These are phyloP conservation scores for Vipera latastei DNA, from an alignment of 2,797 vertebrate genomes.

Conservation along the genomic window DNA sequence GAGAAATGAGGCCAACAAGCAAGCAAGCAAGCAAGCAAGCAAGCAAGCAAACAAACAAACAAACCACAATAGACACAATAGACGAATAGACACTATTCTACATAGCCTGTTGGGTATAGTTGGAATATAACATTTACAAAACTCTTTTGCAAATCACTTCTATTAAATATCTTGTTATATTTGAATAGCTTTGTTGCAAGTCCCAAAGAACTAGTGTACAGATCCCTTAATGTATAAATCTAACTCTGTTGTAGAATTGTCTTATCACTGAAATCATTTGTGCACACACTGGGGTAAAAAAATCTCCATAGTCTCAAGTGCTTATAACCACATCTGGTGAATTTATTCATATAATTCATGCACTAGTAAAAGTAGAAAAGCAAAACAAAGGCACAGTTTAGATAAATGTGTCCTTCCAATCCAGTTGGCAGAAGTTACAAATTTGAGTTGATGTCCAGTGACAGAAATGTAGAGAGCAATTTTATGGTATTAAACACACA, in stretches of 20 bases:
- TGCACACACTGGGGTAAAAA: not conserved
- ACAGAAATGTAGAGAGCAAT: slow-evolving; percentile 33
- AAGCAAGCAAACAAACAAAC: no score
- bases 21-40: not conserved
- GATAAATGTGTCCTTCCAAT: not conserved
- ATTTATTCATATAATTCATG: not conserved
- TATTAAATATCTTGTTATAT: not conserved
- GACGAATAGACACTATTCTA: not conserved
- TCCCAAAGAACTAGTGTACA: not conserved
- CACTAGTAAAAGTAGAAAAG: not conserved
- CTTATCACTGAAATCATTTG: not conserved
- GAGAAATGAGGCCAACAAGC: not conserved
- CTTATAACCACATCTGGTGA: not conserved
- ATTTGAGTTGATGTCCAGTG: not conserved
- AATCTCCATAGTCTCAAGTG: not conserved
- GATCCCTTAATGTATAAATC: not conserved
- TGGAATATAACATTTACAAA: not conserved
- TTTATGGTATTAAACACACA: slow-evolving; percentile 53
- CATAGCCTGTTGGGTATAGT: not conserved
- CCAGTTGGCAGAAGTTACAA: not conserved
- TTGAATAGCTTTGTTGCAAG: not conserved
- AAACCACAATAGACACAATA: no score
- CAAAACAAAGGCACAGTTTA: not conserved
- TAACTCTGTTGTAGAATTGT: not conserved
- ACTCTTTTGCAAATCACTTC: not conserved